Evolutionary conservation across 2,888 invertebrate genomes (phyloP), one percentile per base, ranked within the genome.

Genomic region (Hypomecis atomaria): DNA sequence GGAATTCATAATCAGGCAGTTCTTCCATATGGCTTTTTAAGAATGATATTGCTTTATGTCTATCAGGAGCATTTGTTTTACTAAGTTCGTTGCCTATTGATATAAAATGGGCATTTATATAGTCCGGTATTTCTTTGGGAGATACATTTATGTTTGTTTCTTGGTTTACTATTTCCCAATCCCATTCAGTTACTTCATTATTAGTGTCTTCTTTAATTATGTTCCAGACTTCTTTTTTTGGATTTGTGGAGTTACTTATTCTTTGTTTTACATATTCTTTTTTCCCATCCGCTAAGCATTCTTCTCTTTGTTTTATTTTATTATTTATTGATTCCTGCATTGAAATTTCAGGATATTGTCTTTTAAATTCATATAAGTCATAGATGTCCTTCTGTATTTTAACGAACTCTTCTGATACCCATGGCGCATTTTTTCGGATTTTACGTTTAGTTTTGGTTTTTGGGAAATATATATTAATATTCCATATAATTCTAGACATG

Each of bases 401-500:
- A n/a, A n/a, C n/a, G n/a, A n/a, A n/a, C n/a, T n/a, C n/a, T n/a
- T n/a, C n/a, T n/a, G n/a, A n/a, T n/a, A n/a, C n/a, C n/a, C n/a
- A n/a, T n/a, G n/a, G n/a, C n/a, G n/a, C n/a, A n/a, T n/a, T n/a
- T n/a, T n/a, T n/a, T n/a, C n/a, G n/a, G n/a, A n/a, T n/a, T n/a
- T n/a, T n/a, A n/a, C n/a, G n/a, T 4, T 49, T 49, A 11, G 11
- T 49, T 49, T 11, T 49, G 8, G 5, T 49, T 11, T 8, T 1
- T 11, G 49, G 49, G 11, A 49, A 49, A 37, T 37, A 49, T 37
- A 49, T 2, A 11, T 49, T n/a, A 6, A 49, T 49, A 11, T 49
- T 49, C 49, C 49, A 49, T 49, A 37, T 36, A 7, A 49, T 49
- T 36, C 37, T 49, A 6, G 49, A 49, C 37, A 36, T 49, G n/a